Evolutionary conservation across 2,797 vertebrate genomes (phyloP).

Genomic region (Dallia pectoralis): DNA sequence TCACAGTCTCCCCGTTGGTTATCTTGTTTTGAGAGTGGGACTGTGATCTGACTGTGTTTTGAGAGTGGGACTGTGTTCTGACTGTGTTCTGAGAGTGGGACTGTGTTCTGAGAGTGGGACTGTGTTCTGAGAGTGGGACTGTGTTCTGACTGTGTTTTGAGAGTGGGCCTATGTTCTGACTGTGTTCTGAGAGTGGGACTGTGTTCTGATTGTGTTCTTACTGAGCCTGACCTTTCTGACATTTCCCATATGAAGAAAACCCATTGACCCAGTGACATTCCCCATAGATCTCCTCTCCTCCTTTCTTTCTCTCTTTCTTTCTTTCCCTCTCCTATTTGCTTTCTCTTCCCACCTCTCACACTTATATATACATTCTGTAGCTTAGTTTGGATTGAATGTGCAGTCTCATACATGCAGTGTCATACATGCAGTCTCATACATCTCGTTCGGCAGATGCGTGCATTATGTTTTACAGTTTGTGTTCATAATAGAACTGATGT

Average conservation of each 20-base stretch:
- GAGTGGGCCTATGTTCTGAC: too few relatives aligned
- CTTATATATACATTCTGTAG: not conserved
- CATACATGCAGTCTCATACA: not conserved
- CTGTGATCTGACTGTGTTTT: too few relatives aligned
- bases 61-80: too few relatives aligned
- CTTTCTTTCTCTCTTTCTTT: slow-evolving; percentile 7
- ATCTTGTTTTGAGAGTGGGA: too few relatives aligned
- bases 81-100: too few relatives aligned
- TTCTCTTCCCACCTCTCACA: not conserved
- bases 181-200: too few relatives aligned
- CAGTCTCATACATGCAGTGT: too few relatives aligned
- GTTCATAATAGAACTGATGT: not conserved
- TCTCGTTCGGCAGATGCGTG: not conserved
- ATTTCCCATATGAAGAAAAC: slow-evolving; percentile 17
- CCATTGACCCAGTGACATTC: slow-evolving; percentile 11
- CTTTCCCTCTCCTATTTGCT: not conserved
- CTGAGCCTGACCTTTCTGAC: slow-evolving; percentile 36
- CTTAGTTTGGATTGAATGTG: too few relatives aligned
- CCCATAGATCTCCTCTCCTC: slow-evolving; percentile 2
- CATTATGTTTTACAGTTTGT: not conserved
- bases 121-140: too few relatives aligned
- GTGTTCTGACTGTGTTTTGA: too few relatives aligned
- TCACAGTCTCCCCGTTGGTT: not conserved
- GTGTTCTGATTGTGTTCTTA: not conserved
- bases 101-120: too few relatives aligned